Conservation (phyloP, 2,113 vertebrate genomes). For the Cyprinus carpio region DNA sequence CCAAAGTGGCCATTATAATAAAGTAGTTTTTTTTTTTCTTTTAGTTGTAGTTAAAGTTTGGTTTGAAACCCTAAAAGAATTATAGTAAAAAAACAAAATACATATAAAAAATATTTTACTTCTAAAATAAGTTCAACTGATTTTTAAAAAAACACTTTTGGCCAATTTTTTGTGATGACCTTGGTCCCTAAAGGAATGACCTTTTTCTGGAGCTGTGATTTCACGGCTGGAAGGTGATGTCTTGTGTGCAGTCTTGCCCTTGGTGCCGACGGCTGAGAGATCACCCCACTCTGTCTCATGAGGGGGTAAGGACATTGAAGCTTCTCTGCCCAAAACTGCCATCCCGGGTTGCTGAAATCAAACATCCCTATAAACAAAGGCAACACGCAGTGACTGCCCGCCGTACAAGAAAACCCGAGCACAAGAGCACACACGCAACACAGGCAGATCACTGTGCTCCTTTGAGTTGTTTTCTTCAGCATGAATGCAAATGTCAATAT, state of each 20-base stretch:
- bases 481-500: not conserved
- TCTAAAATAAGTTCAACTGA: too few species aligned
- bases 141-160: too few species aligned
- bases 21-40: too few species aligned
- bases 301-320: slow-evolving; percentile 90
- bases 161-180: too few species aligned
- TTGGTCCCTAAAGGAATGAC: too few species aligned
- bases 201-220: not conserved
- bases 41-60: too few species aligned
- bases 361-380: slow-evolving; percentile 87
- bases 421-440: not conserved
- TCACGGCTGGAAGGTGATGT: not conserved
- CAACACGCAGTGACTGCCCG: slow-evolving; percentile 56
- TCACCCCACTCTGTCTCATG: slow-evolving; percentile 87
- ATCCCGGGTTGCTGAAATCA: slow-evolving; percentile 85
- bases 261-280: slow-evolving; percentile 77
- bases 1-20: too few species aligned
- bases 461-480: slow-evolving; percentile 13
- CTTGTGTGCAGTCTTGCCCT: slow-evolving; percentile 79
- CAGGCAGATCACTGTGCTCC: not conserved
- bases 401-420: not conserved
- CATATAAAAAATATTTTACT: too few species aligned
- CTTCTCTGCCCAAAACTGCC: slow-evolving; percentile 80
- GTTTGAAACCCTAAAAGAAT: too few species aligned
- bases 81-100: too few species aligned